Percentiles rank a stretch among this genome's conserved stretches.
Conservation (phyloP, 2,888 invertebrate genomes). For the Orchesella flavescens region DNA sequence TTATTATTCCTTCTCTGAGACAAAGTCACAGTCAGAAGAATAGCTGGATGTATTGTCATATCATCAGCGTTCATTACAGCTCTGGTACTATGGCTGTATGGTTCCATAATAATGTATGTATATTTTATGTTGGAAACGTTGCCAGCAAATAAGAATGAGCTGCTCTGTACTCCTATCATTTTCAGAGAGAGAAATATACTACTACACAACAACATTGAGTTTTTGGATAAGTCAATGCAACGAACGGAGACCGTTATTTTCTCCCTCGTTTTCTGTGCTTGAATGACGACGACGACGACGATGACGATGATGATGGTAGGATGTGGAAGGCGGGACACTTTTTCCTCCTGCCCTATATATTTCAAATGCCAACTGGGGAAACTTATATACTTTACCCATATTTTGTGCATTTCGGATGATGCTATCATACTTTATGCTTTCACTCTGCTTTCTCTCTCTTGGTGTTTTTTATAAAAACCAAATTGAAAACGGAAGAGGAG, state of each 20-base stretch:
- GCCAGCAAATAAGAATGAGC: constrained; percentile 40
- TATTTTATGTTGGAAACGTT: constrained; percentile 35
- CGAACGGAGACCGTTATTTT: constrained; percentile 18
- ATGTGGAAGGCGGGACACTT: constrained; percentile 51
- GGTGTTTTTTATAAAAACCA: not conserved
- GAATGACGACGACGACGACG: constrained; percentile 32
- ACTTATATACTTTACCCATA: not conserved
- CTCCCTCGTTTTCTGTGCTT: constrained; percentile 35
- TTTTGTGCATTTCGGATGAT: not conserved
- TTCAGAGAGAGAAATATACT: not conserved
- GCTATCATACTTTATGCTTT: not conserved
- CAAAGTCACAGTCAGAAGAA: constrained; percentile 26
- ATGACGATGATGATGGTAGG: constrained; percentile 41
- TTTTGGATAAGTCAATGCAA: constrained; percentile 3
- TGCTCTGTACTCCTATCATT: too few relatives aligned
- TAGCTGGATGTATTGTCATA: constrained; percentile 30
- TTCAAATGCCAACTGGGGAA: constrained; percentile 18
- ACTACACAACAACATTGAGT: not conserved
- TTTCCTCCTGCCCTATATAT: constrained; percentile 58
- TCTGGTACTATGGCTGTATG: not conserved
- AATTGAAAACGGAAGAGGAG: not conserved
- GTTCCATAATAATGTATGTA: constrained; percentile 9
- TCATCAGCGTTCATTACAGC: constrained; percentile 50
- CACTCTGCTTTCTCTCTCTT: not conserved
- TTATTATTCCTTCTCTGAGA: constrained; percentile 31